Base-by-base conservation (phyloP, 2,113 vertebrate genomes). In the Tonatia bakeri region DNA sequence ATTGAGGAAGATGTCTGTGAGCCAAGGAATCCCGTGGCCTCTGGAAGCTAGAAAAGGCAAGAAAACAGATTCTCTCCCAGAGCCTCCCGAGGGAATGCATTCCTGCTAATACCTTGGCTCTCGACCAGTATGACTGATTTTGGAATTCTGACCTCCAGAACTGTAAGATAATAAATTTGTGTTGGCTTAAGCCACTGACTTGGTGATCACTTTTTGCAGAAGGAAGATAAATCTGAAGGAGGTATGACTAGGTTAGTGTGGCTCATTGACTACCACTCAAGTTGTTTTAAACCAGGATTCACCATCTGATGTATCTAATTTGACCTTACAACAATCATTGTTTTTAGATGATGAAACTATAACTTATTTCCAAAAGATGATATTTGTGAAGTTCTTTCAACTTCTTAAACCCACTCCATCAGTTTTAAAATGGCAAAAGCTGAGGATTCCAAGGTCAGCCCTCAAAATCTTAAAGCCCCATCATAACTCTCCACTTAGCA, bases 111-210 rank as follows among this genome's bases (percentile, higher is more conserved):
- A 82, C n/a, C 14, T 80, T 86, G 28, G 38, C 80, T 95, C 84
- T 59, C 80, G 52, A 26, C n/a, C 33, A 76, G 15, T 5, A 15
- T 80, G 59, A 59, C 33, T 70, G 24, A 12, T 72, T 85, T 52
- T 82, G 52, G 67, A 82, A 77, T 87, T 95, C 65, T 90, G 26
- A 92, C 12, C 84, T 82, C 75, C 40, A 72, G 59, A 94, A 77
- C 24, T 77, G 2, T 47, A 56, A 95, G 52, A 67, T 52, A 94
- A 45, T 50, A 52, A 75, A 50, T 89, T 65, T 28, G 47, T 75
- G 16, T 87, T 87, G 56, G 24, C 43, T 83, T 82, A 81, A 83
- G 33, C 38, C 7, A 3, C n/a, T 40, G n/a, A 65, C 43, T 84
- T 85, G 70, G 36, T 84, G 75, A 16, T 84, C 10, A 8, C 64